Conservation (phyloP, 1,140 invertebrate species). For the Apocrypta bakeri region DNA sequence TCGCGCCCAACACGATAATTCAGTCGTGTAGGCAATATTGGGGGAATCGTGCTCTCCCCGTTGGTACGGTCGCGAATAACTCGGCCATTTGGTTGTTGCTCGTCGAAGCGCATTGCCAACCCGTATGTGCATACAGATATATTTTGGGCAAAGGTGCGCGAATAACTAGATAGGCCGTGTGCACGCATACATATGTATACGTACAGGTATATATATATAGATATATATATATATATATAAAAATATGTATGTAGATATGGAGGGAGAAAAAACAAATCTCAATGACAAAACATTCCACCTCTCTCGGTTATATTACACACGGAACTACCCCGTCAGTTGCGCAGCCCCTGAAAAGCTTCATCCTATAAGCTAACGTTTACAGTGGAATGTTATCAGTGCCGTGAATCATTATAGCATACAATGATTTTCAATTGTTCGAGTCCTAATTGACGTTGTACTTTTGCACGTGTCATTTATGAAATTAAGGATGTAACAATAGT, state of each 20-base stretch:
- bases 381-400: conserved; percentile 68
- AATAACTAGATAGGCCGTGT: neutral
- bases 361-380: conserved; percentile 49
- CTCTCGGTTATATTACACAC: conserved; percentile 53
- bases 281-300: conserved; percentile 16
- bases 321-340: too few relatives aligned
- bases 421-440: conserved; percentile 64
- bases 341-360: conserved; percentile 8
- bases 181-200: neutral
- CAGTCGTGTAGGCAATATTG: conserved; percentile 71
- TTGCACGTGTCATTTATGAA: neutral
- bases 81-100: conserved; percentile 66
- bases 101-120: conserved; percentile 66
- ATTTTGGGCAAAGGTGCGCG: too few relatives aligned
- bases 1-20: conserved; percentile 70
- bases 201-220: neutral
- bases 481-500: too few relatives aligned
- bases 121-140: conserved; percentile 56
- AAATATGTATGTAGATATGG: too few relatives aligned
- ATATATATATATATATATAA: neutral
- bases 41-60: neutral
- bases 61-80: conserved; percentile 61
- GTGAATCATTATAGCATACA: conserved; percentile 66
- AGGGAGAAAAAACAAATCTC: neutral
- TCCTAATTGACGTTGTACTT: conserved; percentile 58